Evolutionary conservation across 2,797 vertebrate species (phyloP).

Genomic region (Falco berigora): DNA sequence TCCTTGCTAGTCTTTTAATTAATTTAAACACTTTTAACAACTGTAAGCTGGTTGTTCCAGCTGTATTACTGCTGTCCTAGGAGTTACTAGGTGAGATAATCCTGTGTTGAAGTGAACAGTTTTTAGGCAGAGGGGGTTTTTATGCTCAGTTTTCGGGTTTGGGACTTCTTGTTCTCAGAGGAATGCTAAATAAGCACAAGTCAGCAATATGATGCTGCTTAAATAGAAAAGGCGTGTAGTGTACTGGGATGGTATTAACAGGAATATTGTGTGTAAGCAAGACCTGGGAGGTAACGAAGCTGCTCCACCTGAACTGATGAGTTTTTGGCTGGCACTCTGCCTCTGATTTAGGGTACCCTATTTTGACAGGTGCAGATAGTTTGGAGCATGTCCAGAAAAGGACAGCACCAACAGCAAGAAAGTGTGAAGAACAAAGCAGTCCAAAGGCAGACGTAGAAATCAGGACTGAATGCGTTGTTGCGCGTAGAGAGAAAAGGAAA

Average conservation of each 20-base stretch:
- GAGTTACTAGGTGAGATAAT: neutral
- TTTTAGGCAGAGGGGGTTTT: neutral
- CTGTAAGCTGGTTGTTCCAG: neutral
- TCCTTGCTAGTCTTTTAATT: neutral
- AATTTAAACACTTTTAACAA: neutral
- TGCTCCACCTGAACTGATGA: neutral
- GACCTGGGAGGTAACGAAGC: neutral
- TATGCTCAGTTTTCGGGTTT: neutral
- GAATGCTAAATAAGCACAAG: neutral
- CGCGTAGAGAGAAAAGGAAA: neutral
- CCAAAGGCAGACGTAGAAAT: neutral
- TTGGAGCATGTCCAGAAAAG: neutral
- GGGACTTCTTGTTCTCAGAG: neutral
- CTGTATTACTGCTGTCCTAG: neutral
- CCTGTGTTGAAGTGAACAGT: neutral
- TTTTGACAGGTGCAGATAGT: neutral
- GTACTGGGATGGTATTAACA: neutral
- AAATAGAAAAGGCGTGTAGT: neutral
- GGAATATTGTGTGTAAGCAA: neutral
- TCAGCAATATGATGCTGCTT: neutral
- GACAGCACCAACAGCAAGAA: neutral
- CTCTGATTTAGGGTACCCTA: neutral
- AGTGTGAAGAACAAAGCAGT: neutral
- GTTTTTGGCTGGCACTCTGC: neutral
- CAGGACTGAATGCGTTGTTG: neutral